Base-by-base conservation (phyloP, 2,113 vertebrate genomes). In the Bubo bubo region DNA sequence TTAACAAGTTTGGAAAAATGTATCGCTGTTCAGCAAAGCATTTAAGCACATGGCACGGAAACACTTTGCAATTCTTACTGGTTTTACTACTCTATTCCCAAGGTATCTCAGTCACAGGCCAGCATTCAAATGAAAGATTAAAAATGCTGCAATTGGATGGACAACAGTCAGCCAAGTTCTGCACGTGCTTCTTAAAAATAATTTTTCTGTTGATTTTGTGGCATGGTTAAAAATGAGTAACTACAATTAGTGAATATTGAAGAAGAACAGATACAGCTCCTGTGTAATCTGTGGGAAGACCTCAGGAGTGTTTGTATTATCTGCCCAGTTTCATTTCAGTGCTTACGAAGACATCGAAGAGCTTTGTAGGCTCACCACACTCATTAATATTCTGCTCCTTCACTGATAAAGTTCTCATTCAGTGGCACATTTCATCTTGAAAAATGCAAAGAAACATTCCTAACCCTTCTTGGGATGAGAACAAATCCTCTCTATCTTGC, bases 161-260 rank as follows among this genome's bases (percentile, higher is more conserved):
- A 55, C 12, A 66, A 73, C 12, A 0, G 0, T 0, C 19, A 32
- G 60, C 12, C 68, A 60, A 84, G 17, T 19, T 58, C 26, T 30
- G n/a, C 8, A 34, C 27, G 30, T 1, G 3, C 0, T 1, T 23
- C 56, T 66, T 16, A 3, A 32, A 64, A 47, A 26, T 41, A 9
- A 45, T 12, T 7, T 20, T 49, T 23, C 74, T 32, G 45, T 30
- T 41, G 50, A 27, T 75, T 94, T 62, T 60, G 37, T 34, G 73
- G 41, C 59, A 27, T 4, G 24, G 55, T 20, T 62, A 64, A 47
- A 87, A 85, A 49, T 2, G 3, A 17, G 27, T 30, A 60, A 53
- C 18, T 14, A 9, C 32, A 74, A 6, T 8, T 4, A 62, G 49
- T 8, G 26, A 45, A 73, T 23, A 15, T 0, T 22, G 52, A 62